Evolutionary conservation across 2,888 invertebrate species (phyloP), one percentile per base, ranked within the genome.

Genomic region (Rhodophaea formosa): DNA sequence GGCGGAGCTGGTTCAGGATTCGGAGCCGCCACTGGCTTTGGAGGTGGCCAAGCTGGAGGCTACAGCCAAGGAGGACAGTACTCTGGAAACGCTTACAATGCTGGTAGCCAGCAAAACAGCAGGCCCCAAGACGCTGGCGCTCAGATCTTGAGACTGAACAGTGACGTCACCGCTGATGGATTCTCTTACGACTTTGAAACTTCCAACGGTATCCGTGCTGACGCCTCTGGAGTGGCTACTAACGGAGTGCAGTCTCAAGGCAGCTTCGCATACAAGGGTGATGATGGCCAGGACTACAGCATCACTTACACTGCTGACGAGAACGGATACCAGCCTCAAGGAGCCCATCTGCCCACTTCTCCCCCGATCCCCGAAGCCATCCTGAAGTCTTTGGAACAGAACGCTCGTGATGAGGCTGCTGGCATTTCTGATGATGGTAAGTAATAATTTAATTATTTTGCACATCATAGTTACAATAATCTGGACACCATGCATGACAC

Each of bases 231-330:
- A 7, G 86, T 88, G 0, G 91, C 90, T 45, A 86, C 89, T 15
- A 89, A 90, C 23, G 91, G 91, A 1, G 90, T 91, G 0, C 90
- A 90, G 67, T 87, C 88, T n/a, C 87, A 89, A 30, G 91, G 91
- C 7, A 87, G 86, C 77, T 91, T 89, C 67, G 80, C 79, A 0
- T 91, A 90, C 83, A 90, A 89, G 77, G 91, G 91, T 30, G 89
- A 90, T 56, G 91, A 91, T 73, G 91, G 91, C 47, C 90, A 90
- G 64, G 89, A 89, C 71, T 91, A 91, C 84, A 85, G 83, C 79
- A 88, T 91, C 74, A 80, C 84, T n/a, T 91, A 91, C 65, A 87
- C 87, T 6, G 90, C 90, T 63, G 90, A 85, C 58, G 82, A 88
- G 70, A 88, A 91, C 46, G 90, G 90, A 14, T 90, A 89, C 68